Evolutionary conservation across 2,113 vertebrate genomes (phyloP), one percentile per base, ranked within the genome.

Genomic region (Macrotus californicus): DNA sequence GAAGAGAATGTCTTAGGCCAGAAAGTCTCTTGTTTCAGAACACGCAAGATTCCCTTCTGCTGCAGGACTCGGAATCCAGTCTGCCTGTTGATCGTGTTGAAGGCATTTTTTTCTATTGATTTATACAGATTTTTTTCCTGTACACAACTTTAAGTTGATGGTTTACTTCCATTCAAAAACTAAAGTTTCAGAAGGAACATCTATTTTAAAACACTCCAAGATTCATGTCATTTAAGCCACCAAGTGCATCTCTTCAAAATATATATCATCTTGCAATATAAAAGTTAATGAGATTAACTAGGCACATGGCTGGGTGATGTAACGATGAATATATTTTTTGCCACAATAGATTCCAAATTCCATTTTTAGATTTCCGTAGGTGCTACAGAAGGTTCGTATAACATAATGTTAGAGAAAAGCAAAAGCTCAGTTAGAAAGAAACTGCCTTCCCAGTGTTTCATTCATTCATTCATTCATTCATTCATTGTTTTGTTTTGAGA

Each of bases 321-420:
- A 83, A 69, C 2, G 21, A 90, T 24, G 31, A 83, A 48, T 26
- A 34, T 93, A 73, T 90, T 92, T 96, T 90, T 88, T 95, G 48
- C 88, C 87, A 96, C 54, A 75, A 39, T 89, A 69, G 88, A 94
- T 66, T 93, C 75, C 56, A 82, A 56, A 69, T 50, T 93, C 61
- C 31, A 87, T 61, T 89, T 96, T 97, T 92, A 96, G 94, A 90
- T 92, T 96, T 94, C 94, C 14, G 34, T 94, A 95, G 79, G 88
- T 94, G 56, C 85, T 73, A 24, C 26, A 75, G 64, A 70, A 89
- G 22, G 31, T 82, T 86, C 11, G 1, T 73, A 66, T 79, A 50
- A 66, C 66, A 41, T 66, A 67, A 87, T 56, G 29, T 66, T 86
- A 88, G 24, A 67, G 61, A 86, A 56, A 93, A 76, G 5, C 19